These are phyloP conservation scores for Galbula dea DNA, from an alignment of 2,113 vertebrate species.

Conservation along the genomic window DNA sequence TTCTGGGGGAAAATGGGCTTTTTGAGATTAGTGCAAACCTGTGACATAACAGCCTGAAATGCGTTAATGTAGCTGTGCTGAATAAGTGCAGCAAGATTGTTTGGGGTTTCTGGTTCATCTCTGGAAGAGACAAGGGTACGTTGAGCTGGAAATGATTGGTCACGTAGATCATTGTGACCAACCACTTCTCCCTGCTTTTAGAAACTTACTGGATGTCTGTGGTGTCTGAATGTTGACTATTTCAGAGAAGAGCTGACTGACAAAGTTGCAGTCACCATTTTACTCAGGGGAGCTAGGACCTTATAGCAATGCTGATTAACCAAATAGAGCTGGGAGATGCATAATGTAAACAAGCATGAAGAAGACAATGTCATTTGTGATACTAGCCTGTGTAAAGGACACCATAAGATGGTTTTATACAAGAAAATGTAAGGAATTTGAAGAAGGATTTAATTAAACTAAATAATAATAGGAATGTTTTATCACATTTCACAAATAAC, in stretches of 20 bases:
- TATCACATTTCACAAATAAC: not conserved
- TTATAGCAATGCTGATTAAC: not conserved
- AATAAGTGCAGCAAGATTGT: not conserved
- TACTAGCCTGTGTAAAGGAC: not conserved
- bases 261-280: not conserved
- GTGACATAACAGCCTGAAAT: not conserved
- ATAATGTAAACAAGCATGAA: not conserved
- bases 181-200: not conserved
- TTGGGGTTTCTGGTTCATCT: not conserved
- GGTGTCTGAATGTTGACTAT: not conserved
- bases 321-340: not conserved
- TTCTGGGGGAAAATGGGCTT: not conserved
- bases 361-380: not conserved
- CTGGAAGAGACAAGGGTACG: not conserved
- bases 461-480: not conserved
- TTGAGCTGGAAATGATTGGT: not conserved
- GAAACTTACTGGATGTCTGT: not conserved
- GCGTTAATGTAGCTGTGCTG: not conserved
- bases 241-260: not conserved
- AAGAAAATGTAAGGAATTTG: not conserved
- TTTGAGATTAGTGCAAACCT: not conserved
- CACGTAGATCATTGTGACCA: not conserved
- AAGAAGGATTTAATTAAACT: not conserved
- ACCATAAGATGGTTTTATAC: not conserved
- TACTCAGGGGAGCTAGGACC: not conserved